phyloP scores from a whole-genome alignment of 2,113 vertebrate genomes.

The Todiramphus saurophagus region DNA sequence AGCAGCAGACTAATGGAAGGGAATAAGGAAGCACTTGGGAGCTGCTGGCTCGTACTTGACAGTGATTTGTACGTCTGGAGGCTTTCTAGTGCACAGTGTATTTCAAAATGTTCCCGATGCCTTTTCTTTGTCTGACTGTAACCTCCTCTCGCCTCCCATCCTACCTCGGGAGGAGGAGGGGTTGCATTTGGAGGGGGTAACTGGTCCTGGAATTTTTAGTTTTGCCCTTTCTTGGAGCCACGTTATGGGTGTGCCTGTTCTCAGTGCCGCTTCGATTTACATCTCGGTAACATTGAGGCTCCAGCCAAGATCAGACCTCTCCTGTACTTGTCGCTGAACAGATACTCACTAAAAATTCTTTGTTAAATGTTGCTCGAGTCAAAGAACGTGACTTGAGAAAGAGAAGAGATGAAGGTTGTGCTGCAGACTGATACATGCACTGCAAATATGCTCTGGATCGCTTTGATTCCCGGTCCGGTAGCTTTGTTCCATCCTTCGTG shows the following conservation, averaged over 20 bases:
- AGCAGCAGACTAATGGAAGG: slow-evolving; percentile 66
- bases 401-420: neutral
- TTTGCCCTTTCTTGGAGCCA: neutral
- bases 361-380: neutral
- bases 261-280: neutral
- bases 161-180: neutral
- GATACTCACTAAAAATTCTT: neutral
- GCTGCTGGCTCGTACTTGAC: slow-evolving; percentile 63
- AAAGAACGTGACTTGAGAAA: neutral
- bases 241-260: rapidly evolving
- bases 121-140: slow-evolving; percentile 2
- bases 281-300: neutral
- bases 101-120: neutral
- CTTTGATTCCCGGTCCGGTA: neutral
- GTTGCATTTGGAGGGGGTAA: neutral
- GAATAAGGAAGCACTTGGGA: slow-evolving; percentile 55
- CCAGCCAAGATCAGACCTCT: neutral
- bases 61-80: slow-evolving; percentile 68
- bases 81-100: slow-evolving; percentile 31
- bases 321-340: neutral
- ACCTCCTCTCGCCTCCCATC: neutral
- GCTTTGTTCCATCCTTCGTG: neutral
- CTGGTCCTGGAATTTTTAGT: neutral
- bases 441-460: neutral
- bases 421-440: neutral